Evolutionary conservation across 2,797 vertebrate species (phyloP), one percentile per base, ranked within the genome.

Genomic region (Sarcoramphus papa): DNA sequence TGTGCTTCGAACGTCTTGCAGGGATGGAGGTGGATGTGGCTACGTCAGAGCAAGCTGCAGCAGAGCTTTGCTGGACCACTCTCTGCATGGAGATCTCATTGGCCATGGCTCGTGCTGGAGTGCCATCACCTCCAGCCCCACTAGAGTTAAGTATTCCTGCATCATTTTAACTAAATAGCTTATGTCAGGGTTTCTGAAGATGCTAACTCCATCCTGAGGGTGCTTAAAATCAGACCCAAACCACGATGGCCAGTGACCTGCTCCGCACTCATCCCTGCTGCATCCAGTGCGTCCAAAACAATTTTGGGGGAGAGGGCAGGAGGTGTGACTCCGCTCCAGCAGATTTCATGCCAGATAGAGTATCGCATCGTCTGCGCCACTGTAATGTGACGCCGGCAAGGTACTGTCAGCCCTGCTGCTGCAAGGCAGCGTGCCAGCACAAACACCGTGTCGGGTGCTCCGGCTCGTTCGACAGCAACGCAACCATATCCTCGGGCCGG

Each of bases 1-100:
- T 2, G 2, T 31, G 48, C 20, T 51, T 56, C 5, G 3, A 48
- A 79, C 1, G 4, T n/a, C 31, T 53, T 3, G 1, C 25, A 33
- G 15, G 62, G 40, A 35, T 40, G 15, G 35, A 48, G 18, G 9
- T 24, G 22, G 37, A 65, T 14, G 48, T 30, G 37, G 54, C 60
- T 59, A 11, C 4, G 1, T 30, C 28, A 48, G 53, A 53, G 35
- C 30, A 47, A 83, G 47, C 31, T 7, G 0, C 15, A 57, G 53
- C 59, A 63, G 79, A 79, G 53, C 24, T 82, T 63, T 53, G 43
- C 23, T 43, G 28, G n/a, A 48, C 40, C 40, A 12, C 40, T 51
- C 45, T 75, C 59, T 7, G 4, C 33, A 41, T 2, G 11, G 48
- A 67, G 25, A 51, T 9, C 51, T 41, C n/a, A 47, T 12, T 1